A percentile compares a stretch with the other conserved stretches of the same genome.
Conservation (phyloP, 2,888 invertebrate species). For the Apotomis betuletana region DNA sequence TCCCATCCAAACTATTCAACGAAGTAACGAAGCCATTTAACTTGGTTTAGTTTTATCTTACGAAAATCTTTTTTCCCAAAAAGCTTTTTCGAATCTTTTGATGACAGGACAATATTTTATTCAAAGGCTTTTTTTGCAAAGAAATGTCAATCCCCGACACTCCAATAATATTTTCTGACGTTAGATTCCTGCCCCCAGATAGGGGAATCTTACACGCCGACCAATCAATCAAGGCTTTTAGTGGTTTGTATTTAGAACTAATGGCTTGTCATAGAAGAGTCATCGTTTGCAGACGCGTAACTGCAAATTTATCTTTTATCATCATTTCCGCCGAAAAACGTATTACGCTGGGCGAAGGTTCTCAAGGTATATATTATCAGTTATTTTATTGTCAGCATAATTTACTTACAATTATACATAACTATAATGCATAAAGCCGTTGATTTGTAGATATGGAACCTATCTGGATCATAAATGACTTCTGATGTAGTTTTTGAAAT, state of each 20-base stretch:
- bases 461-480: too few relatives aligned
- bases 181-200: conserved; percentile 64
- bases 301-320: conserved; percentile 20
- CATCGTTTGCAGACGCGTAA: conserved; percentile 42
- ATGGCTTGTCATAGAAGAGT: conserved; percentile 62
- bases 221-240: conserved; percentile 71
- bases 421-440: too few relatives aligned
- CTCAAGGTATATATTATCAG: too few relatives aligned
- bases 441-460: too few relatives aligned
- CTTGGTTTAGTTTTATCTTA: conserved; percentile 4
- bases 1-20: neutral
- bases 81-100: neutral
- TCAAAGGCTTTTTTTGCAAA: conserved; percentile 52
- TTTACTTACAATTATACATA: too few relatives aligned
- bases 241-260: conserved; percentile 70
- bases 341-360: conserved; percentile 43
- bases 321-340: too few relatives aligned
- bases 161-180: conserved; percentile 63
- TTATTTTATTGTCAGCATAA: too few relatives aligned
- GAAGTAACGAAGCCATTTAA: neutral
- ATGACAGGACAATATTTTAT: conserved; percentile 33
- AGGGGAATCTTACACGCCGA: conserved; percentile 61
- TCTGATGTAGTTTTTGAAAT: too few relatives aligned
- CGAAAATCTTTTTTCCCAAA: neutral
- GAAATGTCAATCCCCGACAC: conserved; percentile 63